Conservation (phyloP, 2,113 vertebrate genomes). For the Platysteira castanea region DNA sequence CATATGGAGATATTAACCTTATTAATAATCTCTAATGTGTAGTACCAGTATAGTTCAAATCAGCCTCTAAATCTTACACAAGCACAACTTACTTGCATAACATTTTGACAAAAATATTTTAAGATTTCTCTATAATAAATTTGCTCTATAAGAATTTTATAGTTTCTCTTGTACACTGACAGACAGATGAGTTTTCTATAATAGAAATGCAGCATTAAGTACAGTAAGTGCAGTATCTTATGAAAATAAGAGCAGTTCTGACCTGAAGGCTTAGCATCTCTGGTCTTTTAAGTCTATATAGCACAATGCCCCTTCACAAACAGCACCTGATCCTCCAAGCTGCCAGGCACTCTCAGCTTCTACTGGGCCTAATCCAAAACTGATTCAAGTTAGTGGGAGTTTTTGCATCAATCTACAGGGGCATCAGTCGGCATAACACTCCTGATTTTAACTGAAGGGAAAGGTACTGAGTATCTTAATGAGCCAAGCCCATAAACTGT, state of each 20-base stretch:
- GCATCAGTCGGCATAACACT: not conserved
- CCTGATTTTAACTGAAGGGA: not conserved
- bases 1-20: not conserved
- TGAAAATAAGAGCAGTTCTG: not conserved
- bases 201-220: not conserved
- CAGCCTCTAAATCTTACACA: not conserved
- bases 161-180: not conserved
- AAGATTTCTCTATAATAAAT: not conserved
- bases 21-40: not conserved
- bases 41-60: not conserved
- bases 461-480: not conserved
- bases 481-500: not conserved
- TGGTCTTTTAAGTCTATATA: not conserved
- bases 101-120: not conserved
- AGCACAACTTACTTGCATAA: fast-evolving
- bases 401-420: not conserved
- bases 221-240: not conserved
- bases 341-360: not conserved
- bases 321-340: not conserved
- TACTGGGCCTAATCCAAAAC: not conserved
- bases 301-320: not conserved
- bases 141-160: not conserved
- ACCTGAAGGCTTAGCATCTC: not conserved
- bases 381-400: not conserved
- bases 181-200: not conserved